Base-by-base conservation (phyloP, 2,888 invertebrate species). In the Pristionchus maxplancki region DNA sequence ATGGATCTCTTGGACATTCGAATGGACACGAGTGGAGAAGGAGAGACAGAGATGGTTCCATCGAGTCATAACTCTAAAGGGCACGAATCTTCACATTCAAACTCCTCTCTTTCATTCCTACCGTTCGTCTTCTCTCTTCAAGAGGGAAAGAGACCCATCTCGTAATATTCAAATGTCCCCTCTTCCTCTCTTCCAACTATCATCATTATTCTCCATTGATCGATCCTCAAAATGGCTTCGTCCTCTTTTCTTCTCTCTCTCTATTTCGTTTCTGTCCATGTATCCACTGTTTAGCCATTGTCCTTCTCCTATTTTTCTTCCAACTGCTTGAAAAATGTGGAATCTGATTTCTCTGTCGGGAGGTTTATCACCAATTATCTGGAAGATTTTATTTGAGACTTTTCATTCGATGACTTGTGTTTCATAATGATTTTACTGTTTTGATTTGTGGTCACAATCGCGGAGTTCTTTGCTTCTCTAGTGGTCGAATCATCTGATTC, bases 141-240 rank as follows among this genome's bases (percentile, higher is more conserved):
- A 28, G 64, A 31, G 28, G 64, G 31, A n/a, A n/a, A 58, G n/a
- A 40, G 74, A 50, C 81, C 44, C 28, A 81, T 81, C 81, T 81
- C 81, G 81, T 81, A 81, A 81, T 81, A 81, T 81, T 81, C 81
- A 81, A 81, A 81, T 81, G 50, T 34, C n/a, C 74, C 50, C 50
- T 81, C 78, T 81, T 50, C 50, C 31, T 20, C 50, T 50, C 48
- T 50, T 81, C 81, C 50, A 28, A 28, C 81, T 81, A 50, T 50
- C 81, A 48, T 81, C 81, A 48, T 50, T 81, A n/a, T 81, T 40
- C 50, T 81, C 81, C 81, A 48, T 81, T 81, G 74, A 74, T 74
- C 74, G 74, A 74, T 74, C 74, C 40, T 40, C 74, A 74, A 74
- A 74, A 74, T 74, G 74, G 74, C 74, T 74, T 74, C 74, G 50